These are phyloP conservation scores for Pogonomyrmex californicus DNA, from an alignment of 1,140 invertebrate genomes.

Conservation along the genomic window DNA sequence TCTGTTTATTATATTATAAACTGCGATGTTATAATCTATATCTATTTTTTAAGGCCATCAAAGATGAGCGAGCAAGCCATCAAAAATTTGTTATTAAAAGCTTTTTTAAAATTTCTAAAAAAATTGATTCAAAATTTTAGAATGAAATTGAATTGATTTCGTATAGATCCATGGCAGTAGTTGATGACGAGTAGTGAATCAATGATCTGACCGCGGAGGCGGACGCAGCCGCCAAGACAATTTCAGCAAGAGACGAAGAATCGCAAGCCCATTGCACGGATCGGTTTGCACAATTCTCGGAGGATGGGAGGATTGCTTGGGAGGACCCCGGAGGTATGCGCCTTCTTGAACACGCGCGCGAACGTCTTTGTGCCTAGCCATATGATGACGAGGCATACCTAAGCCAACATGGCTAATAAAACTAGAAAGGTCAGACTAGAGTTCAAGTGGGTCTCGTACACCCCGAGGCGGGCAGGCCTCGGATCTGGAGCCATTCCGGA, in stretches of 20 bases:
- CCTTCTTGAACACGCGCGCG: slow-evolving; percentile 56
- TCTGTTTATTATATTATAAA: too few relatives aligned
- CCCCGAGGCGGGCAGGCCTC: slow-evolving; percentile 24
- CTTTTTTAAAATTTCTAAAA: background rate
- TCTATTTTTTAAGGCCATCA: too few relatives aligned
- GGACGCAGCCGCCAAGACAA: background rate
- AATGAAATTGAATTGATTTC: background rate
- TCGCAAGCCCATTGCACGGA: slow-evolving; percentile 29
- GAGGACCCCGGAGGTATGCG: slow-evolving; percentile 81
- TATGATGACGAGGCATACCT: slow-evolving; percentile 80
- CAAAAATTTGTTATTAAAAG: too few relatives aligned
- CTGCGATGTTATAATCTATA: too few relatives aligned
- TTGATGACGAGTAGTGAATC: background rate
- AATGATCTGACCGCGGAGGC: background rate
- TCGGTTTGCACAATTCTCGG: slow-evolving; percentile 80
- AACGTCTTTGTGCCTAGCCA: slow-evolving; percentile 68
- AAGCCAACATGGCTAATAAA: slow-evolving; percentile 81
- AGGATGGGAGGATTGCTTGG: slow-evolving; percentile 69
- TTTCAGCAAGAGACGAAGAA: slow-evolving; percentile 13
- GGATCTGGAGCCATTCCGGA: slow-evolving; percentile 45
- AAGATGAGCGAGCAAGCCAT: too few relatives aligned
- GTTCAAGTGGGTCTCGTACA: slow-evolving; percentile 74
- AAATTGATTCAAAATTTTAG: background rate
- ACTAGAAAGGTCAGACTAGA: slow-evolving; percentile 81
- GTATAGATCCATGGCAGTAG: background rate